A percentile compares a stretch with the other conserved stretches of the same genome.
Conservation (phyloP, 2,113 vertebrate genomes). For the Oophaga pumilio region DNA sequence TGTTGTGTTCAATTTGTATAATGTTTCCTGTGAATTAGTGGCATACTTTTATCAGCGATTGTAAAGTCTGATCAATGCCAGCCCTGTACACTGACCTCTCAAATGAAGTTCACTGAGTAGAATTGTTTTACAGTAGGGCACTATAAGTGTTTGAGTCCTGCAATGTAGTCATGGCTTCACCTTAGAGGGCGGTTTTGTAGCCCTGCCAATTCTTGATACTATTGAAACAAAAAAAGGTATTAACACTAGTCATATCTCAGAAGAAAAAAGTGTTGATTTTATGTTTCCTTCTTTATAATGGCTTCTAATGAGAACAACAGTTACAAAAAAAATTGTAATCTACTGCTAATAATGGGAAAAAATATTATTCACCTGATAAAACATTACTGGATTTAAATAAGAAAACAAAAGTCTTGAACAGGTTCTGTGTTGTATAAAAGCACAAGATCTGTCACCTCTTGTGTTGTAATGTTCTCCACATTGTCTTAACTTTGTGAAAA, state of each 20-base stretch:
- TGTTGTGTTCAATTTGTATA: background rate
- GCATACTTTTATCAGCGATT: background rate
- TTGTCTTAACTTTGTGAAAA: background rate
- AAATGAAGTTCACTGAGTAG: background rate
- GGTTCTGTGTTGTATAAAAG: background rate
- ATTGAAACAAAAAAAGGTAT: background rate
- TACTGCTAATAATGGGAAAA: background rate
- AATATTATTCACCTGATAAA: background rate
- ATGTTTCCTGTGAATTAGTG: background rate
- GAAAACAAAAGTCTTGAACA: background rate
- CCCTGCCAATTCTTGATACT: background rate
- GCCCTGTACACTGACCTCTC: no score
- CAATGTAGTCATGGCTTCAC: background rate
- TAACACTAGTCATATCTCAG: no score
- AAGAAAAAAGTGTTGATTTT: background rate
- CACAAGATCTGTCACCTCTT: background rate
- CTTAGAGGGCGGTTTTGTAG: background rate
- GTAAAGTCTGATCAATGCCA: background rate
- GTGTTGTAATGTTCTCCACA: background rate
- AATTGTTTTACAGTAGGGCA: background rate
- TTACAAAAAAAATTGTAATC: background rate
- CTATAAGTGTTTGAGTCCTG: background rate
- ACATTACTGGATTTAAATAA: background rate
- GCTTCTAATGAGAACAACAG: background rate
- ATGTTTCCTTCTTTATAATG: background rate